Conservation (phyloP, 2,797 vertebrate species). For the Chrosomus eos region DNA sequence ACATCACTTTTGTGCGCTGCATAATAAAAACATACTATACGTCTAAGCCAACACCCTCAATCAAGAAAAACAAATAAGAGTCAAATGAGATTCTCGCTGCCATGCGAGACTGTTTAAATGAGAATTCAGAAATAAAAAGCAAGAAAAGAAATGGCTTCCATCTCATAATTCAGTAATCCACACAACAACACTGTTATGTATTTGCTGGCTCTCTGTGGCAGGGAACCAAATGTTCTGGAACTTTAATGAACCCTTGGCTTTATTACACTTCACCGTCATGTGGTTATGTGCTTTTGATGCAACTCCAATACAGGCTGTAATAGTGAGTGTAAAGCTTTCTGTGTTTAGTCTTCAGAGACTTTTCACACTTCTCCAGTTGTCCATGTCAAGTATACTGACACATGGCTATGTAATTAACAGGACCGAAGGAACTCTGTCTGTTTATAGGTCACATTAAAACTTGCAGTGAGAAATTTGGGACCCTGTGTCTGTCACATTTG, state of each 20-base stretch:
- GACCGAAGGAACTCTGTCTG: conserved; percentile 39
- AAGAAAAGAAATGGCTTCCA: conserved; percentile 11
- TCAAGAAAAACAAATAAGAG: neutral
- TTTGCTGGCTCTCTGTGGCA: conserved; percentile 35
- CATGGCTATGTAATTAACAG: conserved; percentile 47
- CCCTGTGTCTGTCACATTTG: conserved; percentile 22
- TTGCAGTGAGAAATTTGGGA: conserved; percentile 2
- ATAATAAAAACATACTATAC: neutral
- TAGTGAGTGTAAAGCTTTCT: neutral
- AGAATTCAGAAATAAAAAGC: neutral
- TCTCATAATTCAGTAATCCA: conserved; percentile 34
- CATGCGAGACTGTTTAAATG: neutral
- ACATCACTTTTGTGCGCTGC: neutral
- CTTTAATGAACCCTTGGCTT: conserved; percentile 45
- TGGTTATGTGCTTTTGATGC: conserved; percentile 44
- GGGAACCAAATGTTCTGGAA: conserved; percentile 42
- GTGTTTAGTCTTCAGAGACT: conserved; percentile 23
- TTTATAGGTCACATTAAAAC: conserved; percentile 51
- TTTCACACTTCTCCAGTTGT: conserved; percentile 61
- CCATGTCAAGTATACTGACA: conserved; percentile 52
- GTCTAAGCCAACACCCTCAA: neutral
- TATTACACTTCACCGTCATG: conserved; percentile 41
- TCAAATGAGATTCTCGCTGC: conserved; percentile 12
- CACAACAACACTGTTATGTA: conserved; percentile 36
- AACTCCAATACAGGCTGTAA: neutral